Base-by-base conservation (phyloP, 1,140 invertebrate species). In the Lordiphosa clarofinis region DNA sequence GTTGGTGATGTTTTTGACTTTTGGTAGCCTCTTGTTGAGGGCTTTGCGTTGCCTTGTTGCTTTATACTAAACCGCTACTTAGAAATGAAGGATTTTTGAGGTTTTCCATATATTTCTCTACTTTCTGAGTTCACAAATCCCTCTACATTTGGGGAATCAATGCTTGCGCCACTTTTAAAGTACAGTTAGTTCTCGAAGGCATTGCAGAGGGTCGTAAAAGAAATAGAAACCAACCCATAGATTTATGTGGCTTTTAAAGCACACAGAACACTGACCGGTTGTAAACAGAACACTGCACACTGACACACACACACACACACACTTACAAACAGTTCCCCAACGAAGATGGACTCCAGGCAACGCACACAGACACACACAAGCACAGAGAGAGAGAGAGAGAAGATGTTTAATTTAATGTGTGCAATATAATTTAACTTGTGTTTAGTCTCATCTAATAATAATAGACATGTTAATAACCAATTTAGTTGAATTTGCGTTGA, bases 401-500 rank as follows among this genome's bases (percentile, higher is more conserved):
- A 73, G 55, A 75, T 81, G 67, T 57, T 71, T 58, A 28, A 55
- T 68, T 72, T 63, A 53, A 46, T 54, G 68, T 63, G 68, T 81
- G 75, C 76, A 67, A 81, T 76, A 64, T 64, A 57, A 71, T 81
- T 79, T 74, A 36, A 66, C 55, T 66, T 74, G 72, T 71, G 66
- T 75, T 81, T 58, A 56, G 63, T 71, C 55, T 55, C 58, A 47
- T 66, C 49, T 65, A 50, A 57, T 73, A 81, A 74, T 81, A 81
- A 84, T 82, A 84, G 76, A 54, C 73, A 84, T 82, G 68, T 84
- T 82, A 82, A 72, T 84, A 82, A 62, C 62, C 56, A 82, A 82
- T 84, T 82, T 82, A 82, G 76, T 82, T 82, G 49, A 82, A 82
- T 84, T 82, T 82, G 56, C 68, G 78, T 82, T 82, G 59, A 82